Conservation (phyloP, 2,797 vertebrate species). For the Cyprinella venusta region DNA sequence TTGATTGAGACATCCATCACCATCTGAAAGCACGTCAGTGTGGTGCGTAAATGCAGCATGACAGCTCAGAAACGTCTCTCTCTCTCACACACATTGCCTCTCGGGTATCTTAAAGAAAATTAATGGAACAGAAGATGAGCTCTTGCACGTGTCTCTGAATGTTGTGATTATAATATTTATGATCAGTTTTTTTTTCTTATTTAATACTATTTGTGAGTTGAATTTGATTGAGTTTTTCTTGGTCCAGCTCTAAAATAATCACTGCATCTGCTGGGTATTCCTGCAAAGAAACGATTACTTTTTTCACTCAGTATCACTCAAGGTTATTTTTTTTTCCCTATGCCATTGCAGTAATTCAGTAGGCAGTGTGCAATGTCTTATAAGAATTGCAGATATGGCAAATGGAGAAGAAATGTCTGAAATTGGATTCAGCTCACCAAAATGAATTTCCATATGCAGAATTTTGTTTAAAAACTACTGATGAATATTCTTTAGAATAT, state of each 20-base stretch:
- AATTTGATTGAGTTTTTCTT: not conserved
- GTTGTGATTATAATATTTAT: not conserved
- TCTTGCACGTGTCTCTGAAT: not conserved
- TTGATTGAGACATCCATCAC: constrained; percentile 49
- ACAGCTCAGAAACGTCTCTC: constrained; percentile 19
- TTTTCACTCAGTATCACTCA: not conserved
- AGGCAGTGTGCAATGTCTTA: not conserved
- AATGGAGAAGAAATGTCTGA: not conserved
- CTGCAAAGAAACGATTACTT: not conserved
- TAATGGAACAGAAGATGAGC: not conserved
- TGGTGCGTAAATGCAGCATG: constrained; percentile 23
- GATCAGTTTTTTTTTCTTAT: not conserved
- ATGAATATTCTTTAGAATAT: not conserved
- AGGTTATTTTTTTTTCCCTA: not conserved
- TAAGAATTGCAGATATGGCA: not conserved
- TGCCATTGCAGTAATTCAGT: not conserved
- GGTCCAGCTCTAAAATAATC: not conserved
- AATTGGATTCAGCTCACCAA: not conserved
- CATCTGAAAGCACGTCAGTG: constrained; percentile 36
- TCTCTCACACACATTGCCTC: not conserved
- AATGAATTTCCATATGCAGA: not conserved
- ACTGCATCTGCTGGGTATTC: not conserved
- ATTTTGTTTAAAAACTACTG: not conserved
- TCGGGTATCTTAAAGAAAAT: not conserved
- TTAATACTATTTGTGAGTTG: not conserved